These are phyloP conservation scores for Taxidea taxus DNA, from an alignment of 2,113 vertebrate species.

Conservation along the genomic window DNA sequence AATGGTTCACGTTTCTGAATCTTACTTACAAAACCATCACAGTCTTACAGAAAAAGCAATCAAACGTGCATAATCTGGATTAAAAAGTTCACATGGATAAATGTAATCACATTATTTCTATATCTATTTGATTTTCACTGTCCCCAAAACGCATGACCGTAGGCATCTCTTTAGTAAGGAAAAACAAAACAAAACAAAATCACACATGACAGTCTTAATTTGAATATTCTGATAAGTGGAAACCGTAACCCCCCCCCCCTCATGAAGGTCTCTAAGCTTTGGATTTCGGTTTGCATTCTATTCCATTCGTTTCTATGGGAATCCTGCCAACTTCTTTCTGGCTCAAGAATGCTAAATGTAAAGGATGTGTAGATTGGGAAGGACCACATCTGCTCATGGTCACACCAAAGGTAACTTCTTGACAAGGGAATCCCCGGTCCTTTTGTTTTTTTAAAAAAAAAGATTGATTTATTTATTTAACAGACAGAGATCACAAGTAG, in stretches of 20 bases:
- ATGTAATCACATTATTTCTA: not conserved
- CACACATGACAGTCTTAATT: not conserved
- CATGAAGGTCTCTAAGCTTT: not conserved
- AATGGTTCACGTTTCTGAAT: not conserved
- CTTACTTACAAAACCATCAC: not conserved
- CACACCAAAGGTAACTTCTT: not conserved
- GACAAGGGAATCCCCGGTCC: not conserved
- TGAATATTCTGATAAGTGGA: not conserved
- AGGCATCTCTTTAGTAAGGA: not conserved
- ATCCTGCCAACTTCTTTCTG: not conserved
- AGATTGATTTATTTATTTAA: too few relatives aligned
- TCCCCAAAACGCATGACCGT: not conserved
- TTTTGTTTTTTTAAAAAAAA: too few relatives aligned
- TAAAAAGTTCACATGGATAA: not conserved
- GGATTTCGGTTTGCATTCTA: not conserved
- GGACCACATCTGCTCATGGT: not conserved
- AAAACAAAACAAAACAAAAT: not conserved
- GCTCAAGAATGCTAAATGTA: not conserved
- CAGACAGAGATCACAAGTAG: too few relatives aligned
- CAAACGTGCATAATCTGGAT: not conserved
- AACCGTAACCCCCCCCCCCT: not conserved
- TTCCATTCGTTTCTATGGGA: not conserved
- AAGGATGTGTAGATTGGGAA: not conserved
- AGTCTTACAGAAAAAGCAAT: not conserved
- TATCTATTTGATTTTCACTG: not conserved